Base-by-base conservation (phyloP, 2,888 invertebrate genomes). In the Mantis religiosa region DNA sequence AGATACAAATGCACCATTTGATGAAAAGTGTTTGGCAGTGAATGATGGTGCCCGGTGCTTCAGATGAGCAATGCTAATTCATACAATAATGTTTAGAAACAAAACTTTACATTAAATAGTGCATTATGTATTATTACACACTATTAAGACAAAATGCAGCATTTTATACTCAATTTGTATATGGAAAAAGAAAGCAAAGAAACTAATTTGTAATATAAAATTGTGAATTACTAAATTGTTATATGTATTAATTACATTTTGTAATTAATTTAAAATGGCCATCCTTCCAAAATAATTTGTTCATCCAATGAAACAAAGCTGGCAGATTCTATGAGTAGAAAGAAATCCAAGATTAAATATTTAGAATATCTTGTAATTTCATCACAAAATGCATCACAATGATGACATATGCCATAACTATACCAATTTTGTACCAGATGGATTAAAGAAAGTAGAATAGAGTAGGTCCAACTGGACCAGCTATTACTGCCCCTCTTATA, bases 11-110 rank as follows among this genome's bases (percentile, higher is more conserved):
- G 47, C 85, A 85, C 85, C 85, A 85, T 85, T 85, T 85, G 54
- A 85, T 85, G 85, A 47, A 84, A 85, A 85, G 85, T 85, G 27
- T 41, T 41, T 47, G 85, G 85, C 85, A 85, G 85, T 85, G 85
- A 54, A 85, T 85, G 85, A 27, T 84, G 84, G 84, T 84, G 85
- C 47, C 47, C 27, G 28, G 27, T 47, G 41, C 85, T 47, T 47
- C 27, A 47, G 47, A n/a, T 3, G 41, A 84, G 27, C 41, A 34
- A 25, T 15, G n/a, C 20, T 84, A 41, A n/a, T 3, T 20, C 34
- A 30, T 83, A 83, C 28, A 83, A 34, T 34, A n/a, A n/a, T 30
- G 3, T 34, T 25, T 8, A 84, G 28, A 34, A 84, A 34, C 30
- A 34, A 34, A 30, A 84, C 84, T 84, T 84, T 41, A 84, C 84